A percentile compares a stretch with the other conserved stretches of the same genome.
Conservation (phyloP, 2,888 invertebrate species). For the Callyntrura sp. region DNA sequence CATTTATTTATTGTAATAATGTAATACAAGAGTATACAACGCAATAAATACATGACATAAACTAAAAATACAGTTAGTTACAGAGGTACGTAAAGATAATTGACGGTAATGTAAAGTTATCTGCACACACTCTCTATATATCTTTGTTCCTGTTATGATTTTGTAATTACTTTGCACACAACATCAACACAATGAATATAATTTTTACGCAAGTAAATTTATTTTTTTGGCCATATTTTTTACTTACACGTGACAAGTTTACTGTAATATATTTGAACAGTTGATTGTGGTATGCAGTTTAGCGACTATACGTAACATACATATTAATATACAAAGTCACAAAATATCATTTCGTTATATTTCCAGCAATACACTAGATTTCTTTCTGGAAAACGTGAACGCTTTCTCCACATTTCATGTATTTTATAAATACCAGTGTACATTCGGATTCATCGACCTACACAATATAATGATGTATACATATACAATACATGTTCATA, state of each 20-base stretch:
- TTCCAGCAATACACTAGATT: conserved; percentile 49
- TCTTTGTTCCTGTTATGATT: background rate
- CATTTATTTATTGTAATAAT: too few relatives aligned
- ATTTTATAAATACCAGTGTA: background rate
- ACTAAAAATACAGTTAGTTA: background rate
- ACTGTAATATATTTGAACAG: conserved; percentile 35
- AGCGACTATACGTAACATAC: conserved; percentile 38
- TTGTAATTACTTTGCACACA: background rate
- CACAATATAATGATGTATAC: conserved; percentile 25
- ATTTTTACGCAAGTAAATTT: background rate
- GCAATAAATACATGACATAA: too few relatives aligned
- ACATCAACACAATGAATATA: background rate
- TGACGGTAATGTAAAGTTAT: background rate
- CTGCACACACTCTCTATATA: background rate
- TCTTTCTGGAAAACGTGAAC: conserved; percentile 42
- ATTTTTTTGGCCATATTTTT: background rate
- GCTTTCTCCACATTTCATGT: background rate
- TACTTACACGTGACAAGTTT: conserved; percentile 1
- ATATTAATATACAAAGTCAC: conserved; percentile 76
- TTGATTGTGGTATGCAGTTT: conserved; percentile 60
- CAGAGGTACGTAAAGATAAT: background rate
- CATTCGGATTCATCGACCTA: background rate
- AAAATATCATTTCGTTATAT: conserved; percentile 73
- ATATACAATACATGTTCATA: background rate
- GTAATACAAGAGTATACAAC: too few relatives aligned